A percentile compares a stretch with the other conserved stretches of the same genome.
Evolutionary conservation across 2,113 vertebrate genomes (phyloP).

Genomic region (Pomatostomus ruficeps): DNA sequence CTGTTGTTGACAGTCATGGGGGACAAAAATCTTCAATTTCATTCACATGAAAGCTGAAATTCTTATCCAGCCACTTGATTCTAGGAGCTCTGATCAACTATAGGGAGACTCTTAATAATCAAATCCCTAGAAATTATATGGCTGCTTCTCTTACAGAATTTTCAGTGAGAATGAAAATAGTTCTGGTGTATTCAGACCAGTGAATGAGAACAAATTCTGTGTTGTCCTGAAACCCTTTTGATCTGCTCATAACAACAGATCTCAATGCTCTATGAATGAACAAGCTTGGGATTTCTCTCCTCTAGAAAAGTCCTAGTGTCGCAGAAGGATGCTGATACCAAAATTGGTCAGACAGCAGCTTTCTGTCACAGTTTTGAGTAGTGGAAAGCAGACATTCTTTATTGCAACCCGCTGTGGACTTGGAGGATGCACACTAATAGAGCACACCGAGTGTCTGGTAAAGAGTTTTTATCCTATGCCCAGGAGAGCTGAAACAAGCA

Average conservation of each 20-base stretch:
- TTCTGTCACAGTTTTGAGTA: not conserved
- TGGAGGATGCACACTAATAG: fast-evolving
- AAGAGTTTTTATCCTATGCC: not conserved
- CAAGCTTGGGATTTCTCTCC: not conserved
- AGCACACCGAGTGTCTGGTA: fast-evolving
- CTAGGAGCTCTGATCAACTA: not conserved
- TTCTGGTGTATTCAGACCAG: not conserved
- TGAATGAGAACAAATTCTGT: not conserved
- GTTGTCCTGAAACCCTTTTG: not conserved
- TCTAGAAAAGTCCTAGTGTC: not conserved
- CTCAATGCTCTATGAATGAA: not conserved
- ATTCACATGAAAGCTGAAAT: not conserved
- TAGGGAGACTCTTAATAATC: not conserved
- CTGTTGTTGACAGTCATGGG: not conserved
- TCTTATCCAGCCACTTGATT: not conserved
- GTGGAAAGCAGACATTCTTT: not conserved
- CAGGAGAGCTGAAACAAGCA: not conserved
- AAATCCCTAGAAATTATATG: not conserved
- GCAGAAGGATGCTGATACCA: not conserved
- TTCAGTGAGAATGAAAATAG: not conserved
- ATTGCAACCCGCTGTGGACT: fast-evolving
- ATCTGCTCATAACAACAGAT: not conserved
- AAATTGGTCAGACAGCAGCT: not conserved
- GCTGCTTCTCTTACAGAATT: not conserved
- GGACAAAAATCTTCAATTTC: not conserved